A percentile compares a stretch with the other conserved stretches of the same genome.
These are phyloP conservation scores for Luidia sarsii DNA, from an alignment of 53 echinoderm and acorn worm genomes.

Conservation along the genomic window DNA sequence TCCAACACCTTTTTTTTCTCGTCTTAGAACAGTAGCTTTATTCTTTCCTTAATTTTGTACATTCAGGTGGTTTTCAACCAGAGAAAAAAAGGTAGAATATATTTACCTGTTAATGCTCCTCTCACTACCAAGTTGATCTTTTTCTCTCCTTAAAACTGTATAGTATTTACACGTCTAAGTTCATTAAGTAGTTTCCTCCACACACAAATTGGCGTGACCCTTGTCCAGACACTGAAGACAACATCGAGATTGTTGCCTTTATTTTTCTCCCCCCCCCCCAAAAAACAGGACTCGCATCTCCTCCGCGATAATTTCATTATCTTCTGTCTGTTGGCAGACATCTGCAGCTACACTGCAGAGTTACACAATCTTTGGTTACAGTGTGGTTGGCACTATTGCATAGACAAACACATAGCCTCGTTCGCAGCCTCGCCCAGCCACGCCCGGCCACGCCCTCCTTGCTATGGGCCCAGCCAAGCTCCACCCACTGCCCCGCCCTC, in stretches of 20 bases:
- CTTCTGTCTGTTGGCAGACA: too few species aligned
- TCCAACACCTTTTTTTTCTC: not conserved
- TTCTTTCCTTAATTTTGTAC: conserved; percentile 42
- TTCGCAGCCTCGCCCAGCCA: too few species aligned
- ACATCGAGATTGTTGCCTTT: too few species aligned
- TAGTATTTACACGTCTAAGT: conserved; percentile 33
- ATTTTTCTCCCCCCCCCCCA: not conserved
- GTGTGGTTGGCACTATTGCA: conserved; percentile 43
- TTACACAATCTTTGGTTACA: conserved; percentile 53
- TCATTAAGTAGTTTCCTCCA: conserved; percentile 21
- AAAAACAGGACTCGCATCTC: not conserved
- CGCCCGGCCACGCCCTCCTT: too few species aligned
- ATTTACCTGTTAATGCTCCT: conserved; percentile 28
- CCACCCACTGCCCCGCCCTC: too few species aligned
- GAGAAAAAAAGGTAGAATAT: conserved; percentile 3
- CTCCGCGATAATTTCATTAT: conserved; percentile 33
- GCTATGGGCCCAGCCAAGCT: too few species aligned
- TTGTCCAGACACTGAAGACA: too few species aligned
- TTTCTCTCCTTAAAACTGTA: too few species aligned
- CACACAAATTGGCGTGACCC: conserved; percentile 7
- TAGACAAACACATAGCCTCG: conserved; percentile 50
- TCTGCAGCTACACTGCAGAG: too few species aligned
- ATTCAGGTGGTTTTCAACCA: conserved; percentile 49
- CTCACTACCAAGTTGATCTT: conserved; percentile 25
- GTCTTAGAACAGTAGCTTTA: conserved; percentile 36